Conservation (phyloP, 1,140 invertebrate species). For the Ips typographus region DNA sequence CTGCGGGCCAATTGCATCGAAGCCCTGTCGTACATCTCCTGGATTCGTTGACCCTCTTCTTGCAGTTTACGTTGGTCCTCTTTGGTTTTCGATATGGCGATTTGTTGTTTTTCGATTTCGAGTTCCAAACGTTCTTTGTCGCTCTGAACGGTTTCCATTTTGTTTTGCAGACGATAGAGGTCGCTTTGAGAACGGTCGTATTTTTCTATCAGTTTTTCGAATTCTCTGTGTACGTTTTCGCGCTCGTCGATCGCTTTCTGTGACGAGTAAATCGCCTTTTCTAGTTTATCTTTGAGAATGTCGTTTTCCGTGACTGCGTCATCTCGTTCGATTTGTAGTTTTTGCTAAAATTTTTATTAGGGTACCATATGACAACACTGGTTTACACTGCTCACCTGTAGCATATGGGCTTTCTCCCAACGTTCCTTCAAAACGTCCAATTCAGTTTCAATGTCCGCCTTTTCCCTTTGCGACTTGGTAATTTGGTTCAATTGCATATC, state of each 20-base stretch:
- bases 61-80: conserved; percentile 85
- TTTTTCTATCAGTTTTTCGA: conserved; percentile 90
- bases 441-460: conserved; percentile 80
- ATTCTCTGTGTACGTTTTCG: conserved; percentile 84
- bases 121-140: conserved; percentile 83
- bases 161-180: conserved; percentile 82
- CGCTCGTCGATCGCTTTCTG: conserved; percentile 85
- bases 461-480: conserved; percentile 79
- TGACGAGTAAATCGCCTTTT: conserved; percentile 77
- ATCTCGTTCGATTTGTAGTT: conserved; percentile 83
- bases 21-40: conserved; percentile 85
- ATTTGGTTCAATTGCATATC: conserved; percentile 79
- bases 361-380: neutral
- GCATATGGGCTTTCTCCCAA: conserved; percentile 82
- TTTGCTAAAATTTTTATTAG: conserved; percentile 57
- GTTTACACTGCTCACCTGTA: conserved; percentile 53
- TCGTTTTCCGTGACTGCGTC: conserved; percentile 82
- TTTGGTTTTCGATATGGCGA: conserved; percentile 74
- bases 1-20: conserved; percentile 77
- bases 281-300: conserved; percentile 85
- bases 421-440: conserved; percentile 82
- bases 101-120: conserved; percentile 82
- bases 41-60: conserved; percentile 78
- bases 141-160: conserved; percentile 80
- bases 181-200: conserved; percentile 90